Conservation (phyloP, 2,113 vertebrate species). For the Oceanodroma tethys region DNA sequence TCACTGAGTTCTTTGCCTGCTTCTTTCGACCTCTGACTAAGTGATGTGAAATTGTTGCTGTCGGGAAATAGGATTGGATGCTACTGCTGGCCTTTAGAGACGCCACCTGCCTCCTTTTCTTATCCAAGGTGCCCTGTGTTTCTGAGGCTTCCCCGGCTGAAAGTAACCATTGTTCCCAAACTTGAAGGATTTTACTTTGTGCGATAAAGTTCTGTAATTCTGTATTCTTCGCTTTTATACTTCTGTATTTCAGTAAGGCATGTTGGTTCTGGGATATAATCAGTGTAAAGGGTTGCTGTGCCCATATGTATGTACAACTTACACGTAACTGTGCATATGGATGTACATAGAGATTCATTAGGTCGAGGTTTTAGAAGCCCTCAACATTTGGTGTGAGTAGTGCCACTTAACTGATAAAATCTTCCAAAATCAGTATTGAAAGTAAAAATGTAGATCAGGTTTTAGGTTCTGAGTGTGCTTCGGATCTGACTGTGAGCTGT, state of each 20-base stretch:
- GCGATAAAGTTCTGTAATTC: not conserved
- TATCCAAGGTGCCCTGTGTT: not conserved
- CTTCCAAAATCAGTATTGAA: not conserved
- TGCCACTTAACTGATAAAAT: not conserved
- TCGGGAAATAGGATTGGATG: not conserved
- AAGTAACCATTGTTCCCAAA: not conserved
- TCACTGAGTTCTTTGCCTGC: not conserved
- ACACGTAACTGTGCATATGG: accelerated
- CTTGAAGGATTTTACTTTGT: not conserved
- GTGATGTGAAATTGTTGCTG: not conserved
- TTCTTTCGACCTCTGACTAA: not conserved
- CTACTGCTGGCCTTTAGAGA: not conserved
- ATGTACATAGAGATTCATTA: accelerated
- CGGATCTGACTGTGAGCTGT: not conserved
- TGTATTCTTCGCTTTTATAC: not conserved
- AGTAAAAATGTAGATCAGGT: not conserved
- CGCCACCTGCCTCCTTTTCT: not conserved
- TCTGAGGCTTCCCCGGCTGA: not conserved
- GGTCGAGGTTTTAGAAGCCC: not conserved
- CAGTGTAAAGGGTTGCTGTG: not conserved
- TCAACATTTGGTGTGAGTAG: not conserved
- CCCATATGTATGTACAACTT: not conserved
- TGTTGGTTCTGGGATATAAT: not conserved
- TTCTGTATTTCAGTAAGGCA: not conserved
- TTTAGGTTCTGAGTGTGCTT: not conserved